Conservation (phyloP, 2,797 vertebrate species). For the Perodicticus potto region DNA sequence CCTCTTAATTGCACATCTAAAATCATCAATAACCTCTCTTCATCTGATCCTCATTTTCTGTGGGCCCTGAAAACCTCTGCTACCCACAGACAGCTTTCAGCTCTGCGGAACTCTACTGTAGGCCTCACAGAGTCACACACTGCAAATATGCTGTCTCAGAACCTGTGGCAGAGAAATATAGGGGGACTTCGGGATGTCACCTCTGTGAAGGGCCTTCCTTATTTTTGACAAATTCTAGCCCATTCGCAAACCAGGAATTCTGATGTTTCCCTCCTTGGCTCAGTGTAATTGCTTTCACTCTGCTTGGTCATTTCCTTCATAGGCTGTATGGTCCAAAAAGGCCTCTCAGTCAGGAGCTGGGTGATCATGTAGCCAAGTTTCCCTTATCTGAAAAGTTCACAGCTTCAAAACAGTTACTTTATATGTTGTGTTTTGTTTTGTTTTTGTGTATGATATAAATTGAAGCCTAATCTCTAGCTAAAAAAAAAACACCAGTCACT, state of each 20-base stretch:
- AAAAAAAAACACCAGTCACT: not conserved
- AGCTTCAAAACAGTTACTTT: not conserved
- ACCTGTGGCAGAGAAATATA: not conserved
- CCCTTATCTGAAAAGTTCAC: not conserved
- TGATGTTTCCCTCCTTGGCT: not conserved
- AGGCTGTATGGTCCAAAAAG: not conserved
- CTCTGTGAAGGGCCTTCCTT: not conserved
- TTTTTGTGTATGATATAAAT: not conserved
- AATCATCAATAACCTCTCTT: not conserved
- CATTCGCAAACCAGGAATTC: not conserved
- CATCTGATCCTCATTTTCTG: not conserved
- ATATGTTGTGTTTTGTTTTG: not conserved
- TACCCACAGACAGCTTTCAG: not conserved
- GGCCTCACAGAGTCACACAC: not conserved
- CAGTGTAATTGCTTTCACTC: not conserved
- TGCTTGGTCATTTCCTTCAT: not conserved
- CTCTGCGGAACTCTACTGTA: accelerated
- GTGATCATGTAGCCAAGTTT: not conserved
- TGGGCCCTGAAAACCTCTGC: not conserved
- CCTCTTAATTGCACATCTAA: not conserved
- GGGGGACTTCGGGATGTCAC: not conserved
- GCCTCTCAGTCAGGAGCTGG: not conserved
- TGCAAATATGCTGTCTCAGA: not conserved
- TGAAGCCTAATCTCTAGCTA: not conserved
- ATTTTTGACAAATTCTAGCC: not conserved